Base-by-base conservation (phyloP, 2,797 vertebrate genomes). In the Cyprinodon diabolis region DNA sequence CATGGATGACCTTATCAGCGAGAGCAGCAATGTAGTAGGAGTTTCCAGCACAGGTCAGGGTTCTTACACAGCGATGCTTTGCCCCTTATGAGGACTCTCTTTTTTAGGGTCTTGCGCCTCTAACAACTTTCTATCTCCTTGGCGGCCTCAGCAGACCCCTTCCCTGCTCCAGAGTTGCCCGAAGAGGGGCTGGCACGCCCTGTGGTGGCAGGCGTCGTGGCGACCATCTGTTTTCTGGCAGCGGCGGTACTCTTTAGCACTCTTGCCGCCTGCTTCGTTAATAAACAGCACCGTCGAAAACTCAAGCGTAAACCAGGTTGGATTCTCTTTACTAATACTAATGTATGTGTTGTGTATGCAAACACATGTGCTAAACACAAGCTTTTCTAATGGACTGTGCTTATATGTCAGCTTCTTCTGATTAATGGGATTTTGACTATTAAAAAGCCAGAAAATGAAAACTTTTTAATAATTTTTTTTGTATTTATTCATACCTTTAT, bases 1-100 rank as follows among this genome's bases (percentile, higher is more conserved):
- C 94, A 99, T 99, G 98, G 97, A 99, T 84, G 97, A 99, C 93
- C 95, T 99, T 90, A 97, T 99, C 95, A 99, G 98, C 2, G 98
- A 99, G 91, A 98, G 97, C 94, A 99, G 98, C 94, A 99, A 99
- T 63, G 95, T 99, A 48, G 98, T 98, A 86, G 98, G 97, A 19
- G 97, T 99, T 83, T 99, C 98, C 78, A 99, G 98, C 81, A 98
- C 98, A 95, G 98, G 98, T 99, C 89, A 86, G 91, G 86, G 49
- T 73, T 9, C 67, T 58, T 62, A 30, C 7, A 47, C 0, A 45
- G 37, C 40, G 12, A 62, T 25, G 9, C 63, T 49, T 13, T 3
- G 0, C 17, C 15, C 7, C 1, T 66, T 15, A 21, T 48, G 9
- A 69, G 19, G 15, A 48, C 74, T 6, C 48, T 1, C 51, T 49